These are phyloP conservation scores for Melanaphis sacchari DNA, from an alignment of 1,140 invertebrate species.

Conservation along the genomic window DNA sequence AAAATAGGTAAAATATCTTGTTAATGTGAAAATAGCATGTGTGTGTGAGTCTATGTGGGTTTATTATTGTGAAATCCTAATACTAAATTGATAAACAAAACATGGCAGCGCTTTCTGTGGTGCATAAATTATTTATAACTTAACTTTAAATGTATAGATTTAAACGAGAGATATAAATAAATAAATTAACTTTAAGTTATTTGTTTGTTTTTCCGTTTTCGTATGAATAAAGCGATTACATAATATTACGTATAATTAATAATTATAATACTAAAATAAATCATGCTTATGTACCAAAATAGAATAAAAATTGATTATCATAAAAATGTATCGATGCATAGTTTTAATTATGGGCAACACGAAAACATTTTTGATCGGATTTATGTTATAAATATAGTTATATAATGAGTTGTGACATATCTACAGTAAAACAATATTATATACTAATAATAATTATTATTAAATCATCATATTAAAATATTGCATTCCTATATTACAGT, in stretches of 20 bases:
- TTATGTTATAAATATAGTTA: too few species aligned
- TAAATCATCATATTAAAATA: too few species aligned
- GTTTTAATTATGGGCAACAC: not conserved
- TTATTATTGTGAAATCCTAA: not conserved
- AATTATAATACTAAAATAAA: not conserved
- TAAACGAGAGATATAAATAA: not conserved
- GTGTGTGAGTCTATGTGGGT: too few species aligned
- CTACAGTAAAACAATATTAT: too few species aligned
- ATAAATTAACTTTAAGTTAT: not conserved
- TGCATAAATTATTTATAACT: not conserved
- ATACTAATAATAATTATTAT: too few species aligned
- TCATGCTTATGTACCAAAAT: not conserved
- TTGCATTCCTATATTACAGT: too few species aligned
- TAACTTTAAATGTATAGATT: not conserved
- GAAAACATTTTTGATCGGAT: too few species aligned
- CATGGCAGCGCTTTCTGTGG: not conserved
- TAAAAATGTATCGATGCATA: not conserved
- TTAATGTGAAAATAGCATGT: not conserved
- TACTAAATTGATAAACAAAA: not conserved
- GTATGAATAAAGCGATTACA: not conserved
- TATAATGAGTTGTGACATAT: too few species aligned
- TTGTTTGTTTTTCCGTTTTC: not conserved
- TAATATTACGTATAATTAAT: not conserved
- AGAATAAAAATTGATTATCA: not conserved
- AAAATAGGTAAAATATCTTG: not conserved